Conservation (phyloP, 2,113 vertebrate genomes). For the Zapornia atra region DNA sequence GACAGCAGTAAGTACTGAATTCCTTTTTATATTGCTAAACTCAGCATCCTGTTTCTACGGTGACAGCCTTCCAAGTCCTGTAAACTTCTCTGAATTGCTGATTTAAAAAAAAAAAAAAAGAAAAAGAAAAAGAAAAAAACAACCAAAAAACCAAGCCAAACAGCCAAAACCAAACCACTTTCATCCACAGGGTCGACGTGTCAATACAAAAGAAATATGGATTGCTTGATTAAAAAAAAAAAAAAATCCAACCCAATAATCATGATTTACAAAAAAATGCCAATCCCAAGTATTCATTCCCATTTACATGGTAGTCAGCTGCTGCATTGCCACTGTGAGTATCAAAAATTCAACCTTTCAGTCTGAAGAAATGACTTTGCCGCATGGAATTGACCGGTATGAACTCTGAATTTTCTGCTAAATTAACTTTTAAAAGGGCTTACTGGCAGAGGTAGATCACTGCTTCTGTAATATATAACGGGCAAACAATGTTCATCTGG, state of each 20-base stretch:
- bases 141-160: neutral
- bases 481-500: constrained; percentile 61
- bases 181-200: constrained; percentile 73
- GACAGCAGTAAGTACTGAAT: constrained; percentile 77
- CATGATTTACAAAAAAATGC: constrained; percentile 66
- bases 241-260: neutral
- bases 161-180: neutral
- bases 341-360: constrained; percentile 70
- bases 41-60: constrained; percentile 60
- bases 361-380: constrained; percentile 54
- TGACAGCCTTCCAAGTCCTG: constrained; percentile 67
- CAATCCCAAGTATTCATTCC: constrained; percentile 62
- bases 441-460: constrained; percentile 83
- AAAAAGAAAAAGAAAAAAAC: neutral
- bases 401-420: constrained; percentile 62
- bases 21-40: constrained; percentile 72
- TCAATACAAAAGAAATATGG: constrained; percentile 66
- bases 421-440: constrained; percentile 67
- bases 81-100: constrained; percentile 63
- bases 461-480: constrained; percentile 68
- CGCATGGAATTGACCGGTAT: constrained; percentile 49
- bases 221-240: constrained; percentile 32
- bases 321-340: constrained; percentile 61
- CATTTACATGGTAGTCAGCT: constrained; percentile 63
- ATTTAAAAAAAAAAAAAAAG: constrained; percentile 34